Evolutionary conservation across 2,113 vertebrate species (phyloP), one percentile per base, ranked within the genome.

Genomic region (Burhinus bistriatus): DNA sequence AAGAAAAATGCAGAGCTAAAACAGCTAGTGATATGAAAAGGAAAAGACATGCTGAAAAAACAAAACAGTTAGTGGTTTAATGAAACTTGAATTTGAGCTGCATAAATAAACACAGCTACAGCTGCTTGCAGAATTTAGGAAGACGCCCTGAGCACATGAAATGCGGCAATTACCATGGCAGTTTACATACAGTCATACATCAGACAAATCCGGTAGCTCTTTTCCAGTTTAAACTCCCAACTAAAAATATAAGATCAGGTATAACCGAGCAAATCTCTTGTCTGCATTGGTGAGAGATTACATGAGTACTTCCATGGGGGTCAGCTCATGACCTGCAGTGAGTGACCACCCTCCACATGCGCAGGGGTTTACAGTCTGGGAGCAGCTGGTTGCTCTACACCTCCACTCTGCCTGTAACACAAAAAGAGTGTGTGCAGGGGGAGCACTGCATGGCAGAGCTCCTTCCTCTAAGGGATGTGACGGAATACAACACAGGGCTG

Each of bases 51-150:
- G 49, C 1, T 83, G 61, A 85, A 84, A 89, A 84, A 44, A 15
- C 5, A 69, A 51, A 90, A 12, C 18, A 87, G 40, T 34, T 58
- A 69, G 27, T 5, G 26, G 57, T 23, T 93, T 72, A 90, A 85
- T 29, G 27, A 77, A 95, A 94, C 44, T 84, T 89, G 87, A 68
- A 65, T 93, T 83, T 57, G 54, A 94, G 69, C 62, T 88, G 75
- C 54, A 73, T 70, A 85, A 89, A 92, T 17, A 89, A 84, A 65
- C 79, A 70, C 2, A 27, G 45, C 66, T 80, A 87, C n/a, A 69
- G 73, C 61, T 90, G 78, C 73, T 80, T 85, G 66, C 71, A 92
- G 92, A 91, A 90, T 83, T 73, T 51, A 73, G 72, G 71, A 88
- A 80, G 94, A 95, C 10, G 49, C 87, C 79, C 68, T 44, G 29